phyloP scores from a whole-genome alignment of 2,888 invertebrate species.

The Tachystola acroxantha region DNA sequence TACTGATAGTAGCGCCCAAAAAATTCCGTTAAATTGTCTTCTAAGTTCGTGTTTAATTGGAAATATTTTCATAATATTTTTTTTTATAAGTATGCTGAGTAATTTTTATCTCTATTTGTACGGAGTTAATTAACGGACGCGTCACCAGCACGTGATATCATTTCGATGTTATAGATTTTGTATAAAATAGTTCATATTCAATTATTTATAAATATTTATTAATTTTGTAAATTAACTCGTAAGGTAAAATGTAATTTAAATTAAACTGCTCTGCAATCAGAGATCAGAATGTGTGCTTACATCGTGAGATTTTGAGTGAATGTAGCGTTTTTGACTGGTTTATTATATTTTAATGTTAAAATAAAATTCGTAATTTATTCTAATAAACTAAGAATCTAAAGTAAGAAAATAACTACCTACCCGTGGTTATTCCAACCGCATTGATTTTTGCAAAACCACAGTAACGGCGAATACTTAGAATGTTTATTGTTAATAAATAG shows the following conservation, averaged over 20 bases:
- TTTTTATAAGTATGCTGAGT: constrained; percentile 69
- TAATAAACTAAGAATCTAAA: constrained; percentile 28
- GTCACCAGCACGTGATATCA: constrained; percentile 54
- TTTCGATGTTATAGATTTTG: constrained; percentile 68
- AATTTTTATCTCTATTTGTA: constrained; percentile 45
- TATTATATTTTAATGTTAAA: constrained; percentile 47
- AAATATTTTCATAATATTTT: constrained; percentile 63
- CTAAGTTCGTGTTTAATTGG: constrained; percentile 25
- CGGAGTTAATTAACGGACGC: constrained; percentile 28
- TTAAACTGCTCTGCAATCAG: constrained; percentile 41
- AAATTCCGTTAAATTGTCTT: too few relatives aligned
- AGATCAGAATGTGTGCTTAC: constrained; percentile 51
- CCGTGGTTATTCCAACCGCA: not conserved
- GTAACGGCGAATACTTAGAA: constrained; percentile 5
- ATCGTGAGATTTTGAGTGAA: constrained; percentile 59
- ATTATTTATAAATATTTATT: constrained; percentile 69
- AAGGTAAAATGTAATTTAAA: constrained; percentile 54
- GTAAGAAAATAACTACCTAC: constrained; percentile 24
- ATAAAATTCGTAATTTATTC: constrained; percentile 47
- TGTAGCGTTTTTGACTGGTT: constrained; percentile 60
- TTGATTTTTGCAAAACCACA: not conserved
- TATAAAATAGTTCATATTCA: constrained; percentile 67
- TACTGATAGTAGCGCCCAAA: too few relatives aligned
- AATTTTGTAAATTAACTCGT: constrained; percentile 62
- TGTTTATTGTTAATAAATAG: constrained; percentile 20